Base-by-base conservation (phyloP, 2,797 vertebrate species). In the Sebastes taczanowskii region DNA sequence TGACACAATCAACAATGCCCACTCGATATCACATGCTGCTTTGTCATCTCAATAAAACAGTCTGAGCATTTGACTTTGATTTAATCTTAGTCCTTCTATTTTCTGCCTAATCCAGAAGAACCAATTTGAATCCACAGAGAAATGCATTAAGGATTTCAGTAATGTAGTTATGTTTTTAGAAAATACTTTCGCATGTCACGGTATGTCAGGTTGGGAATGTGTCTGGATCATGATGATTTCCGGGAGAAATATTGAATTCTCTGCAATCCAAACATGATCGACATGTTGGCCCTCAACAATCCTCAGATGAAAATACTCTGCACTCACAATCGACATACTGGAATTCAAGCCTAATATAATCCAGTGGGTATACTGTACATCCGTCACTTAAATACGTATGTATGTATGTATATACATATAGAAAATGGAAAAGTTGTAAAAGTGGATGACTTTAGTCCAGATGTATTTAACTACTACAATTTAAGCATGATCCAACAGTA, bases 181-280 rank as follows among this genome's bases (percentile, higher is more conserved):
- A 69, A 63, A 52, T 59, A 27, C 34, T 35, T 49, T 20, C 29
- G 29, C 46, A n/a, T 61, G 62, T 63, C 55, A 23, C 18, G 4
- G 2, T 14, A 20, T 60, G 46, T 77, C 64, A 32, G 55, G 27
- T 34, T 72, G 4, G 11, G 71, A 76, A 20, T 32, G 55, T 46
- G 70, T 77, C 56, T 46, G 30, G 34, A 52, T 85, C 22, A 0
- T 6, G 69, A 81, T 69, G 38, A 49, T 72, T 83, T 89, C 77
- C 64, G 64, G 52, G 30, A 83, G 81, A 91, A 80, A 86, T 88
- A 86, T 90, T 83, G 70, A 88, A 83, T 84, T 90, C 64, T 80
- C 18, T 60, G 68, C 84, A 80, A 83, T 93, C 85, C 88, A 90
- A 92, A 95, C 90, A 88, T 86, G 91, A 95, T 94, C 89, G 84